phyloP scores from a whole-genome alignment of 1,140 invertebrate species.

The Muscidifurax raptorellus region DNA sequence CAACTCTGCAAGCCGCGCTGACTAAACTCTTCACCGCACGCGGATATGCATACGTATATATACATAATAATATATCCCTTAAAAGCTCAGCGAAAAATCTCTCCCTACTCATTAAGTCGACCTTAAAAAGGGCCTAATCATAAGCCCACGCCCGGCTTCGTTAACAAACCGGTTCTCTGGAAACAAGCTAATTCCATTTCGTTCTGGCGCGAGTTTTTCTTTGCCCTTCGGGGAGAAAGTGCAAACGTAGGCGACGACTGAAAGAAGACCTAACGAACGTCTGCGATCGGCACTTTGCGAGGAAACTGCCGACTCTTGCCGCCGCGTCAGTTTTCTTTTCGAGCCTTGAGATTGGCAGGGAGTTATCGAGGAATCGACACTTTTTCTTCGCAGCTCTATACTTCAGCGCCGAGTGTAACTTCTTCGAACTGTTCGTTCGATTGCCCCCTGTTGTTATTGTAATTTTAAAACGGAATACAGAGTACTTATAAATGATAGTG shows the following conservation, averaged over 20 bases:
- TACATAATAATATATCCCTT: neutral
- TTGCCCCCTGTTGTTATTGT: too few species aligned
- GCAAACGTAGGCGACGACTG: constrained; percentile 47
- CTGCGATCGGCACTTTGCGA: constrained; percentile 42
- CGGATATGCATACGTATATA: neutral
- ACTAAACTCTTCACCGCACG: neutral
- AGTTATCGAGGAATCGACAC: neutral
- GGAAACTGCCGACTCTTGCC: neutral
- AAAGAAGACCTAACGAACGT: constrained; percentile 57
- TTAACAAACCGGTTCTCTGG: constrained; percentile 8
- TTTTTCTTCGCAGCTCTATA: neutral
- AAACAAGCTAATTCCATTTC: constrained; percentile 23
- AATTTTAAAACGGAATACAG: too few species aligned
- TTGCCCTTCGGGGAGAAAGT: neutral
- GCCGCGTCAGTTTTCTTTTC: constrained; percentile 4
- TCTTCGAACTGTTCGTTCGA: neutral
- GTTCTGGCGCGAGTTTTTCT: neutral
- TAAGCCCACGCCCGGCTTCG: neutral
- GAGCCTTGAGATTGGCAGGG: neutral
- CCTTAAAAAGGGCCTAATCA: neutral
- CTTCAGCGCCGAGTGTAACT: neutral
- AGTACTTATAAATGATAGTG: too few species aligned
- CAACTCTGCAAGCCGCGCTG: neutral
- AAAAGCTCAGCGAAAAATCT: neutral
- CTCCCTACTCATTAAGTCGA: too few species aligned